Conservation (phyloP, 2,888 invertebrate genomes). For the Criorhina ranunculi region DNA sequence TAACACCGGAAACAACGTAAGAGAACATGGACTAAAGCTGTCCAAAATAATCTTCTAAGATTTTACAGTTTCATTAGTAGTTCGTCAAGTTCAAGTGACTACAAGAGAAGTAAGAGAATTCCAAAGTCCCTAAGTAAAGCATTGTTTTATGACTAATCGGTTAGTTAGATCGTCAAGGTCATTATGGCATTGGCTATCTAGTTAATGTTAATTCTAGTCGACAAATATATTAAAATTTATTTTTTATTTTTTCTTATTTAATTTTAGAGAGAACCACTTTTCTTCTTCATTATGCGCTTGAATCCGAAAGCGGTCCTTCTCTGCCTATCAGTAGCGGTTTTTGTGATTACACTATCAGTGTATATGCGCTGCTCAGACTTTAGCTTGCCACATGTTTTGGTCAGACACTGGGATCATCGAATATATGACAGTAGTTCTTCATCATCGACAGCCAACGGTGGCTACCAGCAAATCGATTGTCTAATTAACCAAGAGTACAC, state of each 20-base stretch:
- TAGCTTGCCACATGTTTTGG: slow-evolving; percentile 81
- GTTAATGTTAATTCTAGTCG: too few species aligned
- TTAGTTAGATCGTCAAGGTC: too few species aligned
- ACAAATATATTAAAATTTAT: neutral
- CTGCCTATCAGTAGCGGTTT: slow-evolving; percentile 87
- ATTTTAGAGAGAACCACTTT: slow-evolving; percentile 82
- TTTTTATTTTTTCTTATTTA: neutral
- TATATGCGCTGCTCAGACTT: slow-evolving; percentile 91
- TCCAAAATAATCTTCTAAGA: too few species aligned
- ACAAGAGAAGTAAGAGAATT: too few species aligned
- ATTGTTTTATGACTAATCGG: too few species aligned
- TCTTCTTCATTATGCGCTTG: slow-evolving; percentile 90
- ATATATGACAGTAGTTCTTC: slow-evolving; percentile 76
- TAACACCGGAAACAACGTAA: too few species aligned
- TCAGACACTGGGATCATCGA: slow-evolving; percentile 81
- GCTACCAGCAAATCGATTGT: slow-evolving; percentile 90
- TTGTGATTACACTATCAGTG: slow-evolving; percentile 89
- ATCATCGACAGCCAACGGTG: slow-evolving; percentile 65
- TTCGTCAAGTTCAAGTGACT: too few species aligned
- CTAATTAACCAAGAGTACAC: slow-evolving; percentile 94
- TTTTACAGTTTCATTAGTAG: too few species aligned
- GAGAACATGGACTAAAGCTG: too few species aligned
- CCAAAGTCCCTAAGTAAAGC: too few species aligned
- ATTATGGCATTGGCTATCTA: too few species aligned
- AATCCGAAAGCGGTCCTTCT: slow-evolving; percentile 91